A percentile compares a stretch with the other conserved stretches of the same genome.
Conservation (phyloP, 2,797 vertebrate genomes). For the Eulemur rubriventer region DNA sequence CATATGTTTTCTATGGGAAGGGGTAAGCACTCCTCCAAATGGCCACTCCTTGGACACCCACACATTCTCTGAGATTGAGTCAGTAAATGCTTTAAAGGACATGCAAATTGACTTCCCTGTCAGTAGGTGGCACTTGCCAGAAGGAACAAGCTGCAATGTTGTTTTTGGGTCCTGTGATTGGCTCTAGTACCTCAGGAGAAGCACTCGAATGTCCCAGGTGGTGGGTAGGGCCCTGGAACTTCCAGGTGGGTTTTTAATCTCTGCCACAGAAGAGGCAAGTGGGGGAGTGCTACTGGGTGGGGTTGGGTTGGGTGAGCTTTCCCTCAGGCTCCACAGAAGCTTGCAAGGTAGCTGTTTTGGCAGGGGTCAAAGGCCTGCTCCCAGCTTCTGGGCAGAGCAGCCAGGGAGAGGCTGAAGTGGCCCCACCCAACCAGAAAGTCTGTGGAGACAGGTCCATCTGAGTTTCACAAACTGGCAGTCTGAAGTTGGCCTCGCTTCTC, state of each 20-base stretch:
- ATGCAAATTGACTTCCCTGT: background rate
- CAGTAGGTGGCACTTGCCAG: background rate
- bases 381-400: background rate
- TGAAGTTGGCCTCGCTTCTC: background rate
- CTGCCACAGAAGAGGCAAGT: background rate
- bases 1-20: no score
- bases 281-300: background rate
- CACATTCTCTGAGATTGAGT: background rate
- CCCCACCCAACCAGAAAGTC: background rate
- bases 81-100: background rate
- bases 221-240: background rate
- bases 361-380: no score
- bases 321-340: background rate
- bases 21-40: no score
- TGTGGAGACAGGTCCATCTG: background rate
- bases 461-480: background rate
- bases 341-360: background rate
- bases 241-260: background rate
- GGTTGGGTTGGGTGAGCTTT: background rate
- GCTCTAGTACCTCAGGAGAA: background rate
- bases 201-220: background rate
- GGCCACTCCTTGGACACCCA: no score
- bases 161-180: background rate
- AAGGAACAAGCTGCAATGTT: background rate
- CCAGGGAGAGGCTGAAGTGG: background rate